Evolutionary conservation across 1,140 invertebrate genomes (phyloP).

Genomic region (Nymphalis io): DNA sequence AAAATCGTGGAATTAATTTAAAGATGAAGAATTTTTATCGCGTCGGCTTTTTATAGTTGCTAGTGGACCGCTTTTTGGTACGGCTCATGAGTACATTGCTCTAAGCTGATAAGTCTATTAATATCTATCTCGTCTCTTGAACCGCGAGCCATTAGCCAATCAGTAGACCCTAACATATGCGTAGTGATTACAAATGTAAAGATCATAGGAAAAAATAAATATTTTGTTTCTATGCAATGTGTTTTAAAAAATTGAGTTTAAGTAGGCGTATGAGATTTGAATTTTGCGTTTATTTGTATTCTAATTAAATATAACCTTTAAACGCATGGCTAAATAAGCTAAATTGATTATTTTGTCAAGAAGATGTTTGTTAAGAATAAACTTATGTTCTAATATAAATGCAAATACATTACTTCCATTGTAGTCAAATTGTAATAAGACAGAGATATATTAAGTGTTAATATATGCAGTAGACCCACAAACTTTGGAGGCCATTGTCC

Average conservation of each 20-base stretch:
- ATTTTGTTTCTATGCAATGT: no score
- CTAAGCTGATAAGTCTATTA: conserved; percentile 72
- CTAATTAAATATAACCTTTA: not conserved
- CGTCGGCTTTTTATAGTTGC: conserved; percentile 1
- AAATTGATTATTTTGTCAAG: not conserved
- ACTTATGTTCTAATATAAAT: conserved; percentile 11
- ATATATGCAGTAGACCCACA: conserved; percentile 20
- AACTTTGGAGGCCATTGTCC: conserved; percentile 16
- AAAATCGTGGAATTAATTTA: no score
- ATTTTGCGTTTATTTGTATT: not conserved
- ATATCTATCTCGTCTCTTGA: conserved; percentile 65
- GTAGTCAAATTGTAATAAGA: not conserved
- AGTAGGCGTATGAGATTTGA: no score
- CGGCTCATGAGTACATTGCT: conserved; percentile 58
- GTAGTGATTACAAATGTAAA: conserved; percentile 10
- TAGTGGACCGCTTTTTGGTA: conserved; percentile 36
- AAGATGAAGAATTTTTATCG: not conserved
- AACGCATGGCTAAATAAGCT: not conserved
- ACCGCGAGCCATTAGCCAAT: conserved; percentile 54
- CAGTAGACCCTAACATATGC: conserved; percentile 33
- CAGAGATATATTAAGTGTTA: not conserved
- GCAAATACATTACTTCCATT: not conserved
- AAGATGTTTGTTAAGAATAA: not conserved
- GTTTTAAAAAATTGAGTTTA: no score
- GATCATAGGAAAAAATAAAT: not conserved